Conservation (phyloP, 2,888 invertebrate species). For the Macrophya annulata region DNA sequence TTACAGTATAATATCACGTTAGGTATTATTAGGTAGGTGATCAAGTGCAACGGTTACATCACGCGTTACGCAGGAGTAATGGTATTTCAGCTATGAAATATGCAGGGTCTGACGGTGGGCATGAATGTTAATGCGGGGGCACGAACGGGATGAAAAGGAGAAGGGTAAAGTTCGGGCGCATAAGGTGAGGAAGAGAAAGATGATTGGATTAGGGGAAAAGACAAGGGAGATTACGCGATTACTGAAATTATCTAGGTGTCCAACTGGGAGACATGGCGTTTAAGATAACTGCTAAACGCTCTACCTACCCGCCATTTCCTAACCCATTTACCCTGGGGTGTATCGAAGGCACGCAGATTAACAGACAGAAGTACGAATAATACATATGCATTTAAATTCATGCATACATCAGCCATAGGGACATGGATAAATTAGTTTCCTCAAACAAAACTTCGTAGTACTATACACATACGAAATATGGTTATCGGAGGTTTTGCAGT, state of each 20-base stretch:
- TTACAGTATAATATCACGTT: conserved; percentile 9
- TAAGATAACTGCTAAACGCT: conserved; percentile 39
- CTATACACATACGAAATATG: conserved; percentile 26
- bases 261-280: conserved; percentile 37
- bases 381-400: too few relatives aligned
- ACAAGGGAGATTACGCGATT: conserved; percentile 57
- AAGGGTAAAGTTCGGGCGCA: conserved; percentile 3
- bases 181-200: conserved; percentile 36
- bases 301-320: conserved; percentile 33
- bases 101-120: conserved; percentile 28
- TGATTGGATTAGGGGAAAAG: conserved; percentile 52
- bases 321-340: conserved; percentile 32
- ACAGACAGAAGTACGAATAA: background rate
- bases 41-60: conserved; percentile 39
- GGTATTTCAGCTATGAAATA: conserved; percentile 15
- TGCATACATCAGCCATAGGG: background rate
- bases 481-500: background rate
- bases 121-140: conserved; percentile 52
- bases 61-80: background rate
- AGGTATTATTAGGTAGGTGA: background rate
- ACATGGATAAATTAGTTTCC: conserved; percentile 18
- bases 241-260: conserved; percentile 41
- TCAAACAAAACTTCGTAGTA: background rate
- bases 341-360: background rate
- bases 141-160: conserved; percentile 13